These are phyloP conservation scores for Aleadryas rufinucha DNA, from an alignment of 2,113 vertebrate genomes.

Conservation along the genomic window DNA sequence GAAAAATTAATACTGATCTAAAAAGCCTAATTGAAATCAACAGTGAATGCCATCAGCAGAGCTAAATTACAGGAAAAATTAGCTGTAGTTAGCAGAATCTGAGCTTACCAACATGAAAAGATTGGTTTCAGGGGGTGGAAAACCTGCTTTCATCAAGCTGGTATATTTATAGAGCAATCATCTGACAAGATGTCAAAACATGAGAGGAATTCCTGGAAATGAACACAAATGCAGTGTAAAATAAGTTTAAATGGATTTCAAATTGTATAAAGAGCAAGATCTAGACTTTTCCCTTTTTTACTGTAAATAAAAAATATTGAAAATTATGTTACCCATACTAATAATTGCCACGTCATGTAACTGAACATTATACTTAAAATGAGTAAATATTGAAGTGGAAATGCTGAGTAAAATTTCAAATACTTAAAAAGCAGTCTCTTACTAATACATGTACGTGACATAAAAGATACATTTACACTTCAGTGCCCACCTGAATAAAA, in stretches of 20 bases:
- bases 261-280: neutral
- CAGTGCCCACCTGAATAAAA: neutral
- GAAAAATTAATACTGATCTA: neutral
- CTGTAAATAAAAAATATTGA: neutral
- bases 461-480: neutral
- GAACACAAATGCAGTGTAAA: neutral
- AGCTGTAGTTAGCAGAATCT: neutral
- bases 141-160: neutral
- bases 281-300: neutral
- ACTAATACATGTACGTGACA: neutral
- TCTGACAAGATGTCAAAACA: constrained; percentile 3
- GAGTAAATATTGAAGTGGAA: neutral
- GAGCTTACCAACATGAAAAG: neutral
- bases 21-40: neutral
- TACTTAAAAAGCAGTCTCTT: neutral
- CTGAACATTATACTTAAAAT: neutral
- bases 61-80: neutral
- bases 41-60: neutral
- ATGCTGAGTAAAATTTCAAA: neutral
- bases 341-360: neutral
- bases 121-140: neutral
- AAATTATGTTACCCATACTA: neutral
- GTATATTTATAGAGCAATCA: neutral
- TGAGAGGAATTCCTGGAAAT: constrained; percentile 15
- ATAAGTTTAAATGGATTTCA: neutral